Evolutionary conservation across 1,140 invertebrate genomes (phyloP).

Genomic region (Drosophila bocqueti): DNA sequence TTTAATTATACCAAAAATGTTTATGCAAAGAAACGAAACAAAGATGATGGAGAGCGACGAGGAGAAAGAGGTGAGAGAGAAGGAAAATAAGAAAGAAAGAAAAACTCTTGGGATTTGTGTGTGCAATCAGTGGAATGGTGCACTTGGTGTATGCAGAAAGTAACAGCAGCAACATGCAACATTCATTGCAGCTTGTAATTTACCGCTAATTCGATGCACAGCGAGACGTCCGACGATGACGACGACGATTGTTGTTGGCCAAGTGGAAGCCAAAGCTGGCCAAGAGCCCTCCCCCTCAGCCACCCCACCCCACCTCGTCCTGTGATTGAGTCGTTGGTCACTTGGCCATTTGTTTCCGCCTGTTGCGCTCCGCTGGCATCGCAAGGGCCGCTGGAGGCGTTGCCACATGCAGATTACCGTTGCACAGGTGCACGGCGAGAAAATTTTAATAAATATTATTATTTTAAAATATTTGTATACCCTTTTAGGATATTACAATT

Average conservation of each 20-base stretch:
- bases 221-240: slow-evolving; percentile 50
- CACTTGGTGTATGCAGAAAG: slow-evolving; percentile 58
- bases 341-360: slow-evolving; percentile 66
- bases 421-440: slow-evolving; percentile 24
- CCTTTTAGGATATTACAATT: neutral
- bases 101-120: slow-evolving; percentile 60
- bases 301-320: neutral
- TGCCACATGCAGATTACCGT: slow-evolving; percentile 46
- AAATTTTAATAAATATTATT: neutral
- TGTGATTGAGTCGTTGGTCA: slow-evolving; percentile 25
- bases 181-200: slow-evolving; percentile 67
- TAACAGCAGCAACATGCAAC: slow-evolving; percentile 47
- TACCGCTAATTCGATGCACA: slow-evolving; percentile 77
- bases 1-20: slow-evolving; percentile 64
- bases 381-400: slow-evolving; percentile 35
- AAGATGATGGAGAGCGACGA: neutral
- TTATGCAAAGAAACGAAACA: slow-evolving; percentile 45
- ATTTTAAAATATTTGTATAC: no score
- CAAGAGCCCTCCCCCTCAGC: neutral
- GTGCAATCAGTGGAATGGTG: slow-evolving; percentile 65
- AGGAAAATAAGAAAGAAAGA: slow-evolving; percentile 10
- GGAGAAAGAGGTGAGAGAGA: neutral
- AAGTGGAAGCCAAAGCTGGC: slow-evolving; percentile 1
- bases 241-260: slow-evolving; percentile 23
- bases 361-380: slow-evolving; percentile 58